A percentile compares a stretch with the other conserved stretches of the same genome.
These are phyloP conservation scores for Acronicta psi DNA, from an alignment of 2,888 invertebrate species.

Conservation along the genomic window DNA sequence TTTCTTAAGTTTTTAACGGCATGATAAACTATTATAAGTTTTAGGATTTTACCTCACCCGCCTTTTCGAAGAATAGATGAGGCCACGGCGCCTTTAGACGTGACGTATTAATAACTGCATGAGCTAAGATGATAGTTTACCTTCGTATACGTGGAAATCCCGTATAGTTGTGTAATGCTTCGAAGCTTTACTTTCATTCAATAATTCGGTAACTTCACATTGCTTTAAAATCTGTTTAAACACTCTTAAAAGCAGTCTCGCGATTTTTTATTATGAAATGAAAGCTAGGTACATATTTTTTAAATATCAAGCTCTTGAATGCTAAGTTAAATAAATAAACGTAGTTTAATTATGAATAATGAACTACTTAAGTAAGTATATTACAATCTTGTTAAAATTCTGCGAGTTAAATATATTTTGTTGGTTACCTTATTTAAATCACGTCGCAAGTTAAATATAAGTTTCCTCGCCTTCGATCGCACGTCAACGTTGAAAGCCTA, in stretches of 20 bases:
- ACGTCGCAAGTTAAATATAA: constrained; percentile 44
- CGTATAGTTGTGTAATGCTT: constrained; percentile 15
- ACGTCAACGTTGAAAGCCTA: constrained; percentile 58
- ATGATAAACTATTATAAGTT: constrained; percentile 1
- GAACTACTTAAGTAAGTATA: not conserved
- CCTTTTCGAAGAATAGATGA: constrained; percentile 26
- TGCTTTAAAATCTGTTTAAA: not conserved
- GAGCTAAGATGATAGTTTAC: constrained; percentile 20
- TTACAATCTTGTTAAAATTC: constrained; percentile 19
- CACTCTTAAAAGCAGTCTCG: not conserved
- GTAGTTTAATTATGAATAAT: not conserved
- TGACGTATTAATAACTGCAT: constrained; percentile 24
- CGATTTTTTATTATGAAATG: not conserved
- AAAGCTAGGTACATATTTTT: too few relatives aligned
- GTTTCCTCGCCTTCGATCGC: constrained; percentile 49
- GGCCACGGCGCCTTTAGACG: not conserved
- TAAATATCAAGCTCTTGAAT: too few relatives aligned
- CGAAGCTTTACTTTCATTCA: constrained; percentile 9
- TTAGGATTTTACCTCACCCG: constrained; percentile 16
- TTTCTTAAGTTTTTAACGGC: not conserved
- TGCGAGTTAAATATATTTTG: constrained; percentile 36
- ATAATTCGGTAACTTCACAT: not conserved
- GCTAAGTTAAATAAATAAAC: too few relatives aligned
- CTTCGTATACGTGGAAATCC: constrained; percentile 38
- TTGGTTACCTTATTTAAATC: constrained; percentile 34